Evolutionary conservation across 2,888 invertebrate species (phyloP).

Genomic region (Tetragonula carbonaria): DNA sequence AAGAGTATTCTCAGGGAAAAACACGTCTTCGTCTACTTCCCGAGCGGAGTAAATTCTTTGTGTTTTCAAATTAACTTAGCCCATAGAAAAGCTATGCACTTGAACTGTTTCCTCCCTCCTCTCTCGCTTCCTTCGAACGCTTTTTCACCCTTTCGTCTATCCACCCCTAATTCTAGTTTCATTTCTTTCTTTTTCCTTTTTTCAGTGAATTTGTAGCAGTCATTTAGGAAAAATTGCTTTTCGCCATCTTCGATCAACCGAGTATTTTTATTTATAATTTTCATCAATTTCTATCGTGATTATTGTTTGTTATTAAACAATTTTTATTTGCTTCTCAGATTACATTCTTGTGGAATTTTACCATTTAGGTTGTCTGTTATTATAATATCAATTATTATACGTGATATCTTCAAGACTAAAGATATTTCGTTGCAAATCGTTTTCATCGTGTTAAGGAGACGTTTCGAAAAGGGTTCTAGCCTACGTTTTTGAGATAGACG

Average conservation of each 20-base stretch:
- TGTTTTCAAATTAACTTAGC: constrained; percentile 76
- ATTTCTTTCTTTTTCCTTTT: not conserved
- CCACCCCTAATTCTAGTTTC: not conserved
- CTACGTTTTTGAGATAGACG: not conserved
- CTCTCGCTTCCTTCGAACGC: constrained; percentile 36
- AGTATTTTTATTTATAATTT: no score
- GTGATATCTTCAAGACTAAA: no score
- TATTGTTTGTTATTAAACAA: no score
- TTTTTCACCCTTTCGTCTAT: constrained; percentile 7
- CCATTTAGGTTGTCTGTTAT: no score
- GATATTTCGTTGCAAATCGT: no score
- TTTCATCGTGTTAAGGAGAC: no score
- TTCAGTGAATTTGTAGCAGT: constrained; percentile 28
- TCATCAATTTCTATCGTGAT: no score
- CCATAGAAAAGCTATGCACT: constrained; percentile 61
- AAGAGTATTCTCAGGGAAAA: constrained; percentile 62
- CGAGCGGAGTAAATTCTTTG: constrained; percentile 71
- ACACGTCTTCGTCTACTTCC: constrained; percentile 70
- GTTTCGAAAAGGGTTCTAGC: not conserved
- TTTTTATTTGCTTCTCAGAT: no score
- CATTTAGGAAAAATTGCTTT: constrained; percentile 4
- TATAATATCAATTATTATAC: no score
- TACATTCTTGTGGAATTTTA: no score
- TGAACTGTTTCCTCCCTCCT: constrained; percentile 50
- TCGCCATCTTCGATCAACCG: not conserved